Base-by-base conservation (phyloP, 2,888 invertebrate species). In the Choristoneura rosaceana region DNA sequence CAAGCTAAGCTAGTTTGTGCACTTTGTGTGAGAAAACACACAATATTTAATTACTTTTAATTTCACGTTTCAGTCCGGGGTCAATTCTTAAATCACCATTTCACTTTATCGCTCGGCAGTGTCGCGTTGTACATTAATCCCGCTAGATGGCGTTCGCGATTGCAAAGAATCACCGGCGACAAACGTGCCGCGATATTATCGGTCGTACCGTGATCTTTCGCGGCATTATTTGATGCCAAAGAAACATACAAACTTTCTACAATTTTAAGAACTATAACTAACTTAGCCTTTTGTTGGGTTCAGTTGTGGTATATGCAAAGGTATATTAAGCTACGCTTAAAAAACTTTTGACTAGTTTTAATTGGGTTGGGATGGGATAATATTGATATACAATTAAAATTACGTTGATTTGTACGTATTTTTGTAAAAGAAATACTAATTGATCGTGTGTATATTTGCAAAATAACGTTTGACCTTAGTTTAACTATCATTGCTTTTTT, bases 161-260 rank as follows among this genome's bases (percentile, higher is more conserved):
- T 80, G 74, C 75, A 79, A 81, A 80, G 82, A 82, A 80, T 81
- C 80, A 78, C 71, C 70, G 73, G 67, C 69, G 76, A 80, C 81
- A 83, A 82, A 83, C 78, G 75, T 63, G 75, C 82, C 81, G 81
- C 79, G 69, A 83, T 82, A 75, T 76, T 78, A 82, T 83, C 83
- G 69, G 67, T 75, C 50, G 14, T 14, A 47, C 63, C 43, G 68
- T 73, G 69, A 69, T 73, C 71, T 73, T 73, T 68, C 68, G 73
- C 73, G 73, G 73, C 69, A 62, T 63, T 71, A 63, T 73, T 68
- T 62, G 63, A 67, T 62, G 60, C 34, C 25, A 68, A 61, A 67
- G 62, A 58, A 71, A 67, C 62, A 62, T 71, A 71, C 62, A 63
- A 58, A 63, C 71, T 71, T 71, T 71, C 67, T 68, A 67, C 68